These are phyloP conservation scores for Littorina saxatilis DNA, from an alignment of 1,140 invertebrate genomes.

Conservation along the genomic window DNA sequence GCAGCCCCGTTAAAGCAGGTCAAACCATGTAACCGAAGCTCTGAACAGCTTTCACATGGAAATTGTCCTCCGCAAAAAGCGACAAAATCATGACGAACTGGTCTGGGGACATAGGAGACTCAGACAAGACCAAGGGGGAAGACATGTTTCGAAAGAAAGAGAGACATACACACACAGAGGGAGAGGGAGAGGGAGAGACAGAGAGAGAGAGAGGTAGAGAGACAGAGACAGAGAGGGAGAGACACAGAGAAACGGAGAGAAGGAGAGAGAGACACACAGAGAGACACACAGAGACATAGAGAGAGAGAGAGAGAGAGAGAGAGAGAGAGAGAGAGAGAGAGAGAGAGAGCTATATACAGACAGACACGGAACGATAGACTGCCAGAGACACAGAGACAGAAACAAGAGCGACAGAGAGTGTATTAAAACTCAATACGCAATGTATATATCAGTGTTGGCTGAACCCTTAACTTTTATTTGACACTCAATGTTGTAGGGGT, in stretches of 20 bases:
- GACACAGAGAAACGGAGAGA: neutral
- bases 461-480: too few relatives aligned
- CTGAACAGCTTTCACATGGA: too few relatives aligned
- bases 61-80: neutral
- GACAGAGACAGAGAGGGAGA: neutral
- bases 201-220: neutral
- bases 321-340: neutral
- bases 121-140: neutral
- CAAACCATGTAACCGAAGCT: too few relatives aligned
- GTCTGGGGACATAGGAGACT: neutral
- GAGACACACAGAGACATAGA: neutral
- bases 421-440: too few relatives aligned
- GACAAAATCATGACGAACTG: neutral
- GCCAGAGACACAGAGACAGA: neutral
- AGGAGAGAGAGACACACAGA: neutral
- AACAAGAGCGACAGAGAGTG: neutral
- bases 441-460: too few relatives aligned
- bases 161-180: neutral
- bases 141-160: neutral
- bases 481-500: too few relatives aligned
- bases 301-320: neutral
- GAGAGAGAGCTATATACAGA: neutral
- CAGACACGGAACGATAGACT: neutral
- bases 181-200: too few relatives aligned
- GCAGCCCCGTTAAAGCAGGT: too few relatives aligned